Conservation (phyloP, 1,140 invertebrate genomes). For the Drosophila pseudoananassae region DNA sequence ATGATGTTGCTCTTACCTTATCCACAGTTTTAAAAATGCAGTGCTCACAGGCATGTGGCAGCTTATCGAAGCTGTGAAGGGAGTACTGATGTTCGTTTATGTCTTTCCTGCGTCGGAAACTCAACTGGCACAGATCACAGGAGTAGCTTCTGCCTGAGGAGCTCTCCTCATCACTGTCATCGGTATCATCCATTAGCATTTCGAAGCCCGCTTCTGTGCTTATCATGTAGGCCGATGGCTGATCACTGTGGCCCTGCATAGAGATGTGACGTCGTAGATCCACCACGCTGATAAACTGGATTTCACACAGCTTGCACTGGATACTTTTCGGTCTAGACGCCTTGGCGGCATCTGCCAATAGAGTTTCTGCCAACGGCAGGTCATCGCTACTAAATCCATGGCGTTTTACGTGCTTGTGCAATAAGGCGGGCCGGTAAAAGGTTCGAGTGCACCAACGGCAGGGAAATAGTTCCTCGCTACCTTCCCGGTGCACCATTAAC, state of each 20-base stretch:
- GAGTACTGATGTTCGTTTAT: slow-evolving; percentile 70
- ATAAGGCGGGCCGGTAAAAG: slow-evolving; percentile 85
- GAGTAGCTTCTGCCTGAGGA: slow-evolving; percentile 25
- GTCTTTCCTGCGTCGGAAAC: slow-evolving; percentile 54
- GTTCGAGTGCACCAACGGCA: slow-evolving; percentile 85
- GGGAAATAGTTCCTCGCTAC: slow-evolving; percentile 83
- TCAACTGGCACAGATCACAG: slow-evolving; percentile 59
- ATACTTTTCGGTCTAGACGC: slow-evolving; percentile 62
- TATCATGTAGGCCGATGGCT: slow-evolving; percentile 59
- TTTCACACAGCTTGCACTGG: slow-evolving; percentile 67
- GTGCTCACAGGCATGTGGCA: slow-evolving; percentile 57
- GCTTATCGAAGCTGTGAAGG: slow-evolving; percentile 63
- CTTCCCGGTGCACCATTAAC: slow-evolving; percentile 82
- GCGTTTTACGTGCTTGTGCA: slow-evolving; percentile 68
- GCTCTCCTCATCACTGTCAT: slow-evolving; percentile 66
- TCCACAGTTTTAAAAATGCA: slow-evolving; percentile 66
- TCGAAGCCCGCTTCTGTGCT: slow-evolving; percentile 68
- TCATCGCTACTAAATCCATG: slow-evolving; percentile 66
- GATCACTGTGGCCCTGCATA: slow-evolving; percentile 40
- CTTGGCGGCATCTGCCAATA: slow-evolving; percentile 60
- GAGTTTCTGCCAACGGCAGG: slow-evolving; percentile 64
- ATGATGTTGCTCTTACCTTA: slow-evolving; percentile 22
- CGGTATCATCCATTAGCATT: slow-evolving; percentile 65
- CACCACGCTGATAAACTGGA: slow-evolving; percentile 60
- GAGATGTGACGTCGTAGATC: slow-evolving; percentile 58